These are phyloP conservation scores for Caenorhabditis macrosperma DNA, from an alignment of 2,888 invertebrate genomes.

Conservation along the genomic window DNA sequence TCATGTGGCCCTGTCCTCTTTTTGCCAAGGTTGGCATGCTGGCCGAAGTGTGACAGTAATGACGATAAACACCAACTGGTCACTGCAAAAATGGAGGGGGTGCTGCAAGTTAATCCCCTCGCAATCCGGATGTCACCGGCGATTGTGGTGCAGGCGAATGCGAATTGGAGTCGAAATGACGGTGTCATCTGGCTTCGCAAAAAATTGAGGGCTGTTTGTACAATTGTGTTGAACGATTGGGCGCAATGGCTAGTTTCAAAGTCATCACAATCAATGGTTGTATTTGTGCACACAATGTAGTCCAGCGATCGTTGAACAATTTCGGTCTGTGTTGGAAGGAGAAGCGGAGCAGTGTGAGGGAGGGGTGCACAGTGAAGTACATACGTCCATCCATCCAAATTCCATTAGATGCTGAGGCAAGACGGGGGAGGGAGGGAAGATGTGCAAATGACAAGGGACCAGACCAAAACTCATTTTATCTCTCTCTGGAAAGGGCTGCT, in stretches of 20 bases:
- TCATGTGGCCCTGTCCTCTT: slow-evolving; percentile 22
- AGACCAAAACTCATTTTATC: slow-evolving; percentile 19
- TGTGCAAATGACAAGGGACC: slow-evolving; percentile 2
- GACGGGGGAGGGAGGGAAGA: slow-evolving; percentile 1
- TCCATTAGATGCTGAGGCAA: too few species aligned
- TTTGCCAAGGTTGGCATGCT: slow-evolving; percentile 23
- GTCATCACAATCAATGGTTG: slow-evolving; percentile 15
- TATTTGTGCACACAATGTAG: slow-evolving; percentile 40
- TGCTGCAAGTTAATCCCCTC: slow-evolving; percentile 36
- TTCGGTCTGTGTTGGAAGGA: neutral
- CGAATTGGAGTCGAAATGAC: slow-evolving; percentile 5
- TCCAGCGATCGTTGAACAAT: slow-evolving; percentile 41
- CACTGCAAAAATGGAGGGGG: slow-evolving; percentile 20
- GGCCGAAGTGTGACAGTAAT: slow-evolving; percentile 20
- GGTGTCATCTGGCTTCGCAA: neutral
- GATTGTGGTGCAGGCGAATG: slow-evolving; percentile 29
- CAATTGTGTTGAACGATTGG: slow-evolving; percentile 18
- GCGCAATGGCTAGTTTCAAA: slow-evolving; percentile 20
- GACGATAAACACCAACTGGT: slow-evolving; percentile 29
- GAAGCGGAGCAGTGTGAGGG: neutral
- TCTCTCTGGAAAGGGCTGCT: neutral
- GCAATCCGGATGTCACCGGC: slow-evolving; percentile 27
- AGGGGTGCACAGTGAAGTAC: slow-evolving; percentile 2
- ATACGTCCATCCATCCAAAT: slow-evolving; percentile 12
- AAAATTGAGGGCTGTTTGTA: neutral